Evolutionary conservation across 2,888 invertebrate species (phyloP).

Genomic region (Druceiella hillmani): DNA sequence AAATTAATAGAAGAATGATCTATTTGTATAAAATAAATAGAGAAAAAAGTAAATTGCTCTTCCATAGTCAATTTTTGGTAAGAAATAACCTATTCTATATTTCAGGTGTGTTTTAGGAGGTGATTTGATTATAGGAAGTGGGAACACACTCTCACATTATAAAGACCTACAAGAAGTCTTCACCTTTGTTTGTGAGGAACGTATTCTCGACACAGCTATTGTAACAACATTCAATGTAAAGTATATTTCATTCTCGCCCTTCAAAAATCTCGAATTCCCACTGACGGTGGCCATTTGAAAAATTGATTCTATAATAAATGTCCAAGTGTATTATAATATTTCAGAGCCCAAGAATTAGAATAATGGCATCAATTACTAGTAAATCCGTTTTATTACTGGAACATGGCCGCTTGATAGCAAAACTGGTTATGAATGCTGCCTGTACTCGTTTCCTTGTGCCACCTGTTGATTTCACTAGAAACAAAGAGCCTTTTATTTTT

Average conservation of each 20-base stretch:
- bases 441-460: conserved; percentile 38
- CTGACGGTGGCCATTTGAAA: conserved; percentile 4
- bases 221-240: conserved; percentile 48
- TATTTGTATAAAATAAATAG: too few species aligned
- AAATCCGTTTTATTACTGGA: conserved; percentile 71
- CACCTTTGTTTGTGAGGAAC: conserved; percentile 84
- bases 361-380: conserved; percentile 78
- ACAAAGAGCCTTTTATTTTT: conserved; percentile 60
- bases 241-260: conserved; percentile 2
- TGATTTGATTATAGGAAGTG: conserved; percentile 82
- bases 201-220: conserved; percentile 72
- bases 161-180: conserved; percentile 84
- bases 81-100: too few species aligned
- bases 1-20: too few species aligned
- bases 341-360: conserved; percentile 57
- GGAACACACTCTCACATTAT: conserved; percentile 79
- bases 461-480: conserved; percentile 26
- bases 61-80: too few species aligned
- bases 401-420: conserved; percentile 57
- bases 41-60: too few species aligned
- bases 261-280: too few species aligned
- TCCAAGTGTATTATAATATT: conserved; percentile 20
- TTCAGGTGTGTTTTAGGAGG: conserved; percentile 75
- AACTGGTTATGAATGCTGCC: conserved; percentile 32
- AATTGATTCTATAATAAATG: conserved; percentile 5